Percentiles rank a stretch among this genome's conserved stretches.
These are phyloP conservation scores for Allophyes oxyacanthae DNA, from an alignment of 2,888 invertebrate species.

Conservation along the genomic window DNA sequence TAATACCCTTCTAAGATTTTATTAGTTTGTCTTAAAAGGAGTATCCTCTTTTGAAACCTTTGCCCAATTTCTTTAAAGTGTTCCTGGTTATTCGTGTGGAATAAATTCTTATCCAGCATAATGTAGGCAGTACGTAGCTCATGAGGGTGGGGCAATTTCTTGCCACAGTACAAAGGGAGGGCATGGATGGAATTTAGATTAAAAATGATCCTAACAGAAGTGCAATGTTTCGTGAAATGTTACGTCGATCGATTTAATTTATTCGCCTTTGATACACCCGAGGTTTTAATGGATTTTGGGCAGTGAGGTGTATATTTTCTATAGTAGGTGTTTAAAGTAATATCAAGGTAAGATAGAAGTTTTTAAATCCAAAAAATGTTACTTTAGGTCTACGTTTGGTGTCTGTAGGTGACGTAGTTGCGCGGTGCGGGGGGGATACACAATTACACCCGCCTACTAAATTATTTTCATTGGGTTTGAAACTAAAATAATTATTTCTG, in stretches of 20 bases:
- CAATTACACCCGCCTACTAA: too few species aligned
- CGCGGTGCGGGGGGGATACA: too few species aligned
- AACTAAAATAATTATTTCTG: too few species aligned
- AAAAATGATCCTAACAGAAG: constrained; percentile 79
- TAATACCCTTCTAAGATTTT: constrained; percentile 47
- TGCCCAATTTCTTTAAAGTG: constrained; percentile 65
- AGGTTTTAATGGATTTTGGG: constrained; percentile 31
- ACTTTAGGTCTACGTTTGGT: too few species aligned
- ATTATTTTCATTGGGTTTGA: too few species aligned
- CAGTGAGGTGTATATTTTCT: background rate
- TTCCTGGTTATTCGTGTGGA: constrained; percentile 68
- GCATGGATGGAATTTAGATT: constrained; percentile 81
- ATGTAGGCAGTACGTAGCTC: constrained; percentile 62
- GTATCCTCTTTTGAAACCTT: constrained; percentile 33
- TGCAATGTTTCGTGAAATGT: constrained; percentile 79
- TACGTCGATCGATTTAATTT: constrained; percentile 63
- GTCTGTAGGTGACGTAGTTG: too few species aligned
- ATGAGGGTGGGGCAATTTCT: constrained; percentile 63
- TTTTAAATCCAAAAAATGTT: too few species aligned
- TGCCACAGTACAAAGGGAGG: constrained; percentile 72
- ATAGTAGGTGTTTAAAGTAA: too few species aligned
- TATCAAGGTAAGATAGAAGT: too few species aligned
- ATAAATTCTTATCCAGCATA: constrained; percentile 76
- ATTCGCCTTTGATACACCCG: constrained; percentile 21
- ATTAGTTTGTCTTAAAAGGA: constrained; percentile 50